These are phyloP conservation scores for Mythimna loreyi DNA, from an alignment of 2,888 invertebrate species.

Conservation along the genomic window DNA sequence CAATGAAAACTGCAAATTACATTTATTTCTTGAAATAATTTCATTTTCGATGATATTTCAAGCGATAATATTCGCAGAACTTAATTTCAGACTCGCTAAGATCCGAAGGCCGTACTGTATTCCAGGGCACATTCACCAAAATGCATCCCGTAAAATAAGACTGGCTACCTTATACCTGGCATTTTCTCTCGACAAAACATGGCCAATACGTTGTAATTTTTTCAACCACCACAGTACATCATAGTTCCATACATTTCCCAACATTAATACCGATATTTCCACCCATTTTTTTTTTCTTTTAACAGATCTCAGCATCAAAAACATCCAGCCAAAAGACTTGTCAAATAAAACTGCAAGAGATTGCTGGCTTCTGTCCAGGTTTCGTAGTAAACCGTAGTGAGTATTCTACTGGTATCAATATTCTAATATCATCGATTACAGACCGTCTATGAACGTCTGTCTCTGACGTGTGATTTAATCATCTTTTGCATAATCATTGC, in stretches of 20 bases:
- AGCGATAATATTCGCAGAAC: too few species aligned
- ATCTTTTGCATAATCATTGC: constrained; percentile 38
- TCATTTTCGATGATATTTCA: too few species aligned
- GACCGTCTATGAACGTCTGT: constrained; percentile 15
- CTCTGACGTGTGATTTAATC: constrained; percentile 21
- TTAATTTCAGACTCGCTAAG: too few species aligned
- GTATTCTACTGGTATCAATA: constrained; percentile 38
- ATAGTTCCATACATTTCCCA: not conserved
- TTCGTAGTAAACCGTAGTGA: constrained; percentile 39
- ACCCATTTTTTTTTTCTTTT: not conserved
- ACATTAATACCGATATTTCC: not conserved
- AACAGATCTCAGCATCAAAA: constrained; percentile 1
- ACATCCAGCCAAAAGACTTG: constrained; percentile 29
- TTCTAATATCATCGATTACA: constrained; percentile 32
- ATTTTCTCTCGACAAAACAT: too few species aligned
- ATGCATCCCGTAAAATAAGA: too few species aligned
- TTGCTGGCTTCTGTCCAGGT: constrained; percentile 48
- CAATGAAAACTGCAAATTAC: too few species aligned
- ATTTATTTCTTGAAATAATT: too few species aligned
- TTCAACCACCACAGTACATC: not conserved
- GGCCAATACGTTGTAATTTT: not conserved
- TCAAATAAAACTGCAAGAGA: constrained; percentile 44
- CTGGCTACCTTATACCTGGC: too few species aligned
- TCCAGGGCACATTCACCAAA: too few species aligned
- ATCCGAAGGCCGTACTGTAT: too few species aligned